Evolutionary conservation across 2,113 vertebrate species (phyloP), one percentile per base, ranked within the genome.

Genomic region (Triplophysa siluroides): DNA sequence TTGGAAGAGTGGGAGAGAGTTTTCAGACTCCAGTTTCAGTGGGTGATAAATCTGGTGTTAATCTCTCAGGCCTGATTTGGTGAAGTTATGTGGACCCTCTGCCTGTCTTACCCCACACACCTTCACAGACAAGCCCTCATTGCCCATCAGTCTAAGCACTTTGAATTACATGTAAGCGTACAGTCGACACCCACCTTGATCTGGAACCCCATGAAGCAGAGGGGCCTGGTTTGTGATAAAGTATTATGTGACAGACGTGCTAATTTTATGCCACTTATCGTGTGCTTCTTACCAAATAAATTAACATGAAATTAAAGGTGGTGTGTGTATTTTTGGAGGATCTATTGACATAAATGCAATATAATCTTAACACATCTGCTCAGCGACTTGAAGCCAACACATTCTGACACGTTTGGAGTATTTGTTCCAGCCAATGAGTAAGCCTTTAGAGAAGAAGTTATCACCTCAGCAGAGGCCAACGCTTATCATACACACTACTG

Each of bases 31-130:
- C 83, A 83, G 64, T 92, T 89, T 87, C 90, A 87, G 82, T 60
- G 45, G 84, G 88, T 89, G 90, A 91, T 92, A 91, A 91, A 92
- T 92, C 83, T 90, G 86, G 78, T 89, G 87, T 90, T 92, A 92
- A 93, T 91, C 92, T 90, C 87, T 83, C 72, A 24, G 83, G 85
- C 83, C 86, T 87, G 87, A 90, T 91, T 81, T 86, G 82, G 84
- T 86, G 72, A 84, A 81, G 79, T 83, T 86, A 84, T 84, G 84
- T 85, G 85, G 87, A 83, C 83, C 82, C 80, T 88, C 85, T 86
- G 84, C 76, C 83, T 56, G 78, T 78, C 83, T 85, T 56, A 43
- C 41, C 19, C 62, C 69, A 71, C 75, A 54, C 68, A 82, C 63
- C 38, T 19, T 18, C 58, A 78, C 82, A 80, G 82, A 88, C 86